Evolutionary conservation across 2,888 invertebrate species (phyloP).

Genomic region (Lasioglossum oenotherae): DNA sequence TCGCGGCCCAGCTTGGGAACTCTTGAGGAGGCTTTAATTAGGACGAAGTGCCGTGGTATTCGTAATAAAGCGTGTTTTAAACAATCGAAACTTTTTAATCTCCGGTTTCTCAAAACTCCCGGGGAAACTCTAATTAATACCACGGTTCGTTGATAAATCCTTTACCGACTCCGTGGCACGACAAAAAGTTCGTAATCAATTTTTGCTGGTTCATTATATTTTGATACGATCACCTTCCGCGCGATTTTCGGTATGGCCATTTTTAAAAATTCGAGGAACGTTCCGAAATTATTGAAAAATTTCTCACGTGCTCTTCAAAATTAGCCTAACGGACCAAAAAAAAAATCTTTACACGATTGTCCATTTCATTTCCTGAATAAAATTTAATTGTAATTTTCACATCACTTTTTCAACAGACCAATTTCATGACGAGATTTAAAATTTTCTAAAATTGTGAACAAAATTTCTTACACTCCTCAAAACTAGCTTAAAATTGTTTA

Average conservation of each 20-base stretch:
- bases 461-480: background rate
- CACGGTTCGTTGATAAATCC: background rate
- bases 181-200: background rate
- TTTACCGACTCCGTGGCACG: background rate
- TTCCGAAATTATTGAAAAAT: background rate
- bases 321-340: background rate
- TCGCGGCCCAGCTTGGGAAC: background rate
- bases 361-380: background rate
- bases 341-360: background rate
- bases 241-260: background rate
- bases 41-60: background rate
- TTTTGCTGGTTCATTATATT: background rate
- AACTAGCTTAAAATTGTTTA: background rate
- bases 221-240: background rate
- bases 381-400: background rate
- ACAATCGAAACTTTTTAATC: conserved; percentile 15
- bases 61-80: conserved; percentile 9
- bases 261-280: background rate
- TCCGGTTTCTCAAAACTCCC: background rate
- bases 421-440: background rate
- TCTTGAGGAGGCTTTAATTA: conserved; percentile 17
- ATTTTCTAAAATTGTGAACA: background rate
- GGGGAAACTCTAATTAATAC: background rate
- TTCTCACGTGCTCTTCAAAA: background rate
- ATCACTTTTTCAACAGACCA: background rate